Evolutionary conservation across 2,797 vertebrate species (phyloP), one percentile per base, ranked within the genome.

Genomic region (Microchirus variegatus): DNA sequence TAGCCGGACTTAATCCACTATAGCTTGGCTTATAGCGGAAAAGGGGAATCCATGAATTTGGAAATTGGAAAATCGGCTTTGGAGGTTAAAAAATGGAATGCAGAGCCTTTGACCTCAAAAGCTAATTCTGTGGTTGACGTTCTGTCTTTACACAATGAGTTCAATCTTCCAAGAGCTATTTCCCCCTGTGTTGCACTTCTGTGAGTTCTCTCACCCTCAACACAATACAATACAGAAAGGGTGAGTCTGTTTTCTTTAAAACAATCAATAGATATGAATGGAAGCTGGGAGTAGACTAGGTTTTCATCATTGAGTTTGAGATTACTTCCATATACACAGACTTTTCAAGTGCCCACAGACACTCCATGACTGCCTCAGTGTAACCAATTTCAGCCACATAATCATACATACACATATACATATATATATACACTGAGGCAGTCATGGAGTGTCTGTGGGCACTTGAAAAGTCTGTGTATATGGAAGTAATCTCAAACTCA

Each of bases 361-460:
- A 70, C 16, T 48, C 50, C 66, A 18, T 38, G 48, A 53, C 11
- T 40, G 26, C 47, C 48, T 63, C 26, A 61, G 38, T 3, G 22
- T 26, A 63, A 77, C 59, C 46, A 48, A 45, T 77, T 62, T 41
- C 59, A 41, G 37, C 19, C 7, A n/a, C 37, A n/a, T 44, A 76
- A 71, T 67, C 22, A 48, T 9, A 9, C 37, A 22, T 22, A 69
- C 67, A 79, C 64, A 77, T 55, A 71, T 57, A 22, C 19, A 22
- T 22, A 69, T 68, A 79, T 64, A 77, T 55, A 71, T 57, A 26
- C 22, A 3, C 37, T 61, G 26, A 63, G 47, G 47, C 26, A 40
- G 13, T 53, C 48, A 38, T 18, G 66, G 50, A 47, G n/a, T 70
- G 16, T 69, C 72, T 82, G 59, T 68, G 51, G 51, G 31, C 43